Evolutionary conservation across 2,888 invertebrate genomes (phyloP), one percentile per base, ranked within the genome.

Genomic region (Sarcophaga variegata): DNA sequence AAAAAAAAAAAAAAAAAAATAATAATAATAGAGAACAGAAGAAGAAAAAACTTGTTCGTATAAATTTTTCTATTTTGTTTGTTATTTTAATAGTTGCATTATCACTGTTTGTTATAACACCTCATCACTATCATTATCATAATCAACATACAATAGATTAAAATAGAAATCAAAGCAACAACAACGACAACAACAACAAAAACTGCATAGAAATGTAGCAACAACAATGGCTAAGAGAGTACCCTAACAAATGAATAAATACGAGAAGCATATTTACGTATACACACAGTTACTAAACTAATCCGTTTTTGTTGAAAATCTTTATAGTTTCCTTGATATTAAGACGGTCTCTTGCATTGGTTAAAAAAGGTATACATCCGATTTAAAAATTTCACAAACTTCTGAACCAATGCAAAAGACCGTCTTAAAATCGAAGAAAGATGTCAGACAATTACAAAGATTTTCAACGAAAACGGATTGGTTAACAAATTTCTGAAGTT

Each of bases 101-200:
- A 86, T 83, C 82, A 80, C 82, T 60, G 83, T 74, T 83, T 69
- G 82, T 81, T 83, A 74, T 83, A 83, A 83, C 83, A 86, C 83
- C 86, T 86, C 83, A 83, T 83, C 74, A 67, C 22, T 62, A 62
- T 62, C 72, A 83, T 83, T 83, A 83, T 76, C 49, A 72, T 71
- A 81, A 81, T 81, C 67, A 5, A 54, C 12, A 17, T 72, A 37
- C n/a, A 47, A 20, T 70, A 25, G 76, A 82, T 45, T 63, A 54
- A n/a, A 76, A 70, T 64, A 45, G 10, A 27, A 63, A 54, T 54
- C 17, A 54, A 54, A 54, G 54, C 54, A 54, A 17, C 0, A 45
- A n/a, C 37, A 37, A 37, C 37, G 8, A 37, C 37, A 37, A 10
- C 37, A 37, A 37, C 10, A 47, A 47, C 45, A 47, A 47, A n/a